phyloP scores from a whole-genome alignment of 1,140 invertebrate genomes.

The Panulirus ornatus region DNA sequence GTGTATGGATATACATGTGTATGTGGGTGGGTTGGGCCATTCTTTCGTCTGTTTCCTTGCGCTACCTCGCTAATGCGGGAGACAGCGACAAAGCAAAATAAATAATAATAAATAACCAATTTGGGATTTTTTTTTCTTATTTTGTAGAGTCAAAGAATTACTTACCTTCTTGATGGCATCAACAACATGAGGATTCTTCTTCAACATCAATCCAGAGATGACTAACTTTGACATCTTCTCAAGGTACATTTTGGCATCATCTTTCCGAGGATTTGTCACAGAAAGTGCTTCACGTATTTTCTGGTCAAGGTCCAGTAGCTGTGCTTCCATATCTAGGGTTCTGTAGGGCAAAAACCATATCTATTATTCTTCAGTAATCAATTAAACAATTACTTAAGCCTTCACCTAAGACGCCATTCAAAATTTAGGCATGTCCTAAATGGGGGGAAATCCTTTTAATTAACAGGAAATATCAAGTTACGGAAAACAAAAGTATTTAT shows the following conservation, averaged over 20 bases:
- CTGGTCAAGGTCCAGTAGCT: constrained; percentile 72
- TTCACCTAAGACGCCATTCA: not conserved
- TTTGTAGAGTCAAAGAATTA: not conserved
- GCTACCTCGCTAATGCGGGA: too few relatives aligned
- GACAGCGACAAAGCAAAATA: too few relatives aligned
- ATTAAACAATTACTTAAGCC: not conserved
- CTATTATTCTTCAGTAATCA: not conserved
- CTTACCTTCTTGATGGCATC: constrained; percentile 74
- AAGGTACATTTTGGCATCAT: constrained; percentile 69
- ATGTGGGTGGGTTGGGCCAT: too few relatives aligned
- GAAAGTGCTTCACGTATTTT: constrained; percentile 74
- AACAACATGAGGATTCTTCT: constrained; percentile 75
- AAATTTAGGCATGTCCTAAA: not conserved
- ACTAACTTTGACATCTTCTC: constrained; percentile 74
- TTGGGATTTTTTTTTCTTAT: too few relatives aligned
- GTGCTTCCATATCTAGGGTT: constrained; percentile 74
- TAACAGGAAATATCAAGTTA: too few relatives aligned
- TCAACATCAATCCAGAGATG: constrained; percentile 73
- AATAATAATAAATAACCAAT: too few relatives aligned
- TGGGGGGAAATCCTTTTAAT: too few relatives aligned
- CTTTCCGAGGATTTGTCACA: constrained; percentile 70
- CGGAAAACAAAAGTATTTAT: too few relatives aligned
- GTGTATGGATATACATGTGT: too few relatives aligned
- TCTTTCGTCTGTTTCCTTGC: too few relatives aligned
- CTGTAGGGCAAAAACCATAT: constrained; percentile 48